Base-by-base conservation (phyloP, 2,888 invertebrate species). In the Cryptocephalus moraei region DNA sequence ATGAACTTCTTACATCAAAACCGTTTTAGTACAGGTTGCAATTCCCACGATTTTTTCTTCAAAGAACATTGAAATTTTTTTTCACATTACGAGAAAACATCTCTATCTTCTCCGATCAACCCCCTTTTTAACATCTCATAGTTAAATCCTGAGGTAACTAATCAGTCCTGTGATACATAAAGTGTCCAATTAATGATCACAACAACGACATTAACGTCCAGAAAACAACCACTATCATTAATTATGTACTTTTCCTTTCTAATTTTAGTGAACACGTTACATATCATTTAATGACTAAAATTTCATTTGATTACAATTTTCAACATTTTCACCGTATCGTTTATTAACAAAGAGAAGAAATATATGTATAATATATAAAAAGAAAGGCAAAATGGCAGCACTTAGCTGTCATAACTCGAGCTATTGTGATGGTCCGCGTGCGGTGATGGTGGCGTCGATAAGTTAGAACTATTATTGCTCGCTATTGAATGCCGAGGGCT, bases 391-490 rank as follows among this genome's bases (percentile, higher is more conserved):
- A 36, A 11, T 6, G 34, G 10, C 33, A 34, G 22, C 22, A 13
- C 65, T 73, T 78, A 79, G 65, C 80, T 80, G 66, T 81, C 81
- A 59, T 80, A 81, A 62, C 80, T 80, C 43, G 81, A 81, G 61
- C 80, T 81, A 61, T 78, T 77, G 60, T 75, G 75, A 60, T 79
- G 80, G 64, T 79, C 80, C 52, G 79, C 78, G 58, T 79, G 78
- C 49, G 81, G 81, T 62, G 81, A 81, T 42, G 83, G 83, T 44
- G 84, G 84, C 41, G 82, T 83, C 55, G 83, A 83, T 58, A 82
- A 75, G 69, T 82, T 83, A 60, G 82, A 83, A 72, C 83, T 84
- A 67, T 82, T 82, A 70, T 83, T 83, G 51, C 84, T 84, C 49
- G 82, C 82, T 62, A 84, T 79, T 48, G 84, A 84, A 66, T 82